Percentiles rank a stretch among this genome's conserved stretches.
phyloP scores from a whole-genome alignment of 1,140 invertebrate genomes.

The Megalonaias nervosa region DNA sequence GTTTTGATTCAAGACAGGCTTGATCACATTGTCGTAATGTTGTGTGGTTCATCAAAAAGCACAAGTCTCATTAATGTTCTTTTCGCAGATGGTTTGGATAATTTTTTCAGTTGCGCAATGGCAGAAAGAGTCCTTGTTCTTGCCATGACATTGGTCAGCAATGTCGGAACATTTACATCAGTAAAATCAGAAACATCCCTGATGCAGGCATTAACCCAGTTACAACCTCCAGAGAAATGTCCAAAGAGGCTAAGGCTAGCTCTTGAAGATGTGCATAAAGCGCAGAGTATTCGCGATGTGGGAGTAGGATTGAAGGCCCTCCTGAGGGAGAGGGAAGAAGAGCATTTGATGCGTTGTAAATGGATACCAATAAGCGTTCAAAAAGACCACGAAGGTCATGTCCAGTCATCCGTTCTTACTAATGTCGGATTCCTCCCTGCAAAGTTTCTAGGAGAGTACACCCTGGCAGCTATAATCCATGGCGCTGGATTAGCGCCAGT shows the following conservation, averaged over 20 bases:
- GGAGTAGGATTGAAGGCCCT: conserved; percentile 28
- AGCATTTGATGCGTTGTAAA: conserved; percentile 26
- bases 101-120: conserved; percentile 8
- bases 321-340: conserved; percentile 36
- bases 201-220: conserved; percentile 32
- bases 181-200: conserved; percentile 35
- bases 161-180: conserved; percentile 40
- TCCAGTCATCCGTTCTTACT: too few species aligned
- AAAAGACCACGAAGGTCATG: too few species aligned
- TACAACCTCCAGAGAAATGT: conserved; percentile 20
- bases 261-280: conserved; percentile 27
- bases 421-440: too few species aligned
- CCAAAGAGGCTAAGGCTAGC: conserved; percentile 18
- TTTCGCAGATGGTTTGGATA: too few species aligned
- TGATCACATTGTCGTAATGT: too few species aligned
- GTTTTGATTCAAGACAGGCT: too few species aligned
- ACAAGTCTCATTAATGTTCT: too few species aligned
- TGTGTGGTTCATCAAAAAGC: too few species aligned
- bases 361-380: too few species aligned
- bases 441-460: too few species aligned
- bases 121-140: conserved; percentile 51
- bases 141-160: conserved; percentile 42
- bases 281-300: conserved; percentile 37
- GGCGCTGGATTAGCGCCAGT: too few species aligned
- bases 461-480: too few species aligned